phyloP scores from a whole-genome alignment of 2,113 vertebrate species.

The Acrocephalus kingi region DNA sequence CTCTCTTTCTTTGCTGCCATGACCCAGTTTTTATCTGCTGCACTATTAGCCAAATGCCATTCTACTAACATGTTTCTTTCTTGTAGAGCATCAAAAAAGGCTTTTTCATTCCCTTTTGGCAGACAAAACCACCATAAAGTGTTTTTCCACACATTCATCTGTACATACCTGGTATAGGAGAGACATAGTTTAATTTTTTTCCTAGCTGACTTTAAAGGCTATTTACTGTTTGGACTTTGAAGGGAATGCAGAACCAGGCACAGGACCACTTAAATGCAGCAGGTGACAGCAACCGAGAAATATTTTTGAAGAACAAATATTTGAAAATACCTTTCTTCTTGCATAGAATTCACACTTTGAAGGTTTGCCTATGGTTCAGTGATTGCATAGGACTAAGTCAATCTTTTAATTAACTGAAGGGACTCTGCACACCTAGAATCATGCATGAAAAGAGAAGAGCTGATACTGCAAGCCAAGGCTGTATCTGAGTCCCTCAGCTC shows the following conservation, averaged over 20 bases:
- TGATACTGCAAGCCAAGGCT: background rate
- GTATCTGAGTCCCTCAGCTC: background rate
- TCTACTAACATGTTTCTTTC: background rate
- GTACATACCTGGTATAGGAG: background rate
- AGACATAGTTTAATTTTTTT: background rate
- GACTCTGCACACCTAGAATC: background rate
- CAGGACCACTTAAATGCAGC: background rate
- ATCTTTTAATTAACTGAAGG: conserved; percentile 38
- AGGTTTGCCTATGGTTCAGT: background rate
- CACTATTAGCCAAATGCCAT: background rate
- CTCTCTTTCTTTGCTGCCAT: background rate
- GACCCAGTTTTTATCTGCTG: background rate
- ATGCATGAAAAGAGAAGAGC: background rate
- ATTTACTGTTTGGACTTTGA: background rate
- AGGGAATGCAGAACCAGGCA: background rate
- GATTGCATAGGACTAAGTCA: background rate
- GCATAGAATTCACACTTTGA: background rate
- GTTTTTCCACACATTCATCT: background rate
- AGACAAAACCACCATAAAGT: background rate
- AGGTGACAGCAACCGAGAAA: background rate
- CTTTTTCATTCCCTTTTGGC: background rate
- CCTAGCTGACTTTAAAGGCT: background rate
- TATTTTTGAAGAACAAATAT: conserved; percentile 5
- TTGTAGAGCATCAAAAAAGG: background rate
- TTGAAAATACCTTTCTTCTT: background rate